Evolutionary conservation across 2,888 invertebrate species (phyloP), one percentile per base, ranked within the genome.

Genomic region (Asteroscopus sphinx): DNA sequence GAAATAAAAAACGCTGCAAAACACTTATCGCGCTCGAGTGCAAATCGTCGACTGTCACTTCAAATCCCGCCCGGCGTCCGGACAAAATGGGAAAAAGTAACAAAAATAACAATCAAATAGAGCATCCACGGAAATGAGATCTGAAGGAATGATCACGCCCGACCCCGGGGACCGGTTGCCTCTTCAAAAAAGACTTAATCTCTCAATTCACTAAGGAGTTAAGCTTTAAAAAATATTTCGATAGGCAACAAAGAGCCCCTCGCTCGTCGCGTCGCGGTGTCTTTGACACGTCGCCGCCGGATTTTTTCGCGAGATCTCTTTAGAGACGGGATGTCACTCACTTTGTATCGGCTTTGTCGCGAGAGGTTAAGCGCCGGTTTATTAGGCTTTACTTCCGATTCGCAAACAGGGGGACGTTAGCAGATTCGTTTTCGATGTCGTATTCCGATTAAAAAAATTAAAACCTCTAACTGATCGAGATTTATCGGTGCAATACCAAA

Each of bases 171-270:
- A 94, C 91, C 94, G 90, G 94, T 94, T 94, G 95, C 94, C 95
- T 95, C 95, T 95, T 95, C 94, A 95, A 95, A 95, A 89, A 92
- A 84, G 90, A 94, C 94, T 93, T 94, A 94, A 94, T 94, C 94
- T 94, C 93, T 90, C 93, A 94, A 94, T 93, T 93, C 94, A 92
- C 93, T 91, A 94, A 94, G 94, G 94, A 94, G 94, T 94, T 94
- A 91, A 94, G 93, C 92, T 91, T 92, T 90, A 93, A 94, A 92
- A 94, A 94, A 94, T 93, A 93, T 92, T 93, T 91, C 91, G 87
- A 89, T 86, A 91, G 88, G 87, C 91, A 91, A 93, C 92, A 93
- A 93, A 93, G 90, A 85, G 82, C 82, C 89, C 91, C 92, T 87
- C 88, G 85, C 78, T 80, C 81, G 77, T 72, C 79, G 80, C 81